Conservation (phyloP, 2,113 vertebrate species). For the Sorex araneus region DNA sequence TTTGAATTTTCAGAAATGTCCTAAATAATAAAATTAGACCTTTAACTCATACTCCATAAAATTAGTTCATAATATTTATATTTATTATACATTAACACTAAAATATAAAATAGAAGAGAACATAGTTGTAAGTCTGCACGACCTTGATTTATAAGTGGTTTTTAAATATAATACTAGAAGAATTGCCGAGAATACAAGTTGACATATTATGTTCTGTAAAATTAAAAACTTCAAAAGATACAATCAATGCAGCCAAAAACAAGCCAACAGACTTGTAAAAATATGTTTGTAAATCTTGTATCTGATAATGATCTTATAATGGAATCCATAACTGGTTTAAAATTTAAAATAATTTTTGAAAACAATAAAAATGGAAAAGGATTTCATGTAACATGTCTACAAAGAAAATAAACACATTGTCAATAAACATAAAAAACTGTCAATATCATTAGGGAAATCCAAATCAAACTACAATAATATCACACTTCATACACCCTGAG, state of each 20-base stretch:
- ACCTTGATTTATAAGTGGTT: neutral
- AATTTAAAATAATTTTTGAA: neutral
- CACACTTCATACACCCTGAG: neutral
- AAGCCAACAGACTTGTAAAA: neutral
- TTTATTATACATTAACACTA: too few species aligned
- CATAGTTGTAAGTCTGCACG: neutral
- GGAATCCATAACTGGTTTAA: neutral
- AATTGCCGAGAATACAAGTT: neutral
- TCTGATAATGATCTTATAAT: neutral
- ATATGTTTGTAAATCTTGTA: neutral
- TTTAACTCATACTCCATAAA: too few species aligned
- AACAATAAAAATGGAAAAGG: accelerated
- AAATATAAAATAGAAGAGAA: neutral
- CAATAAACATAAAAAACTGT: neutral
- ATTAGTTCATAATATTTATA: too few species aligned
- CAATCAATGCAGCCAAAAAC: neutral
- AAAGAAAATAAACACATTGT: neutral
- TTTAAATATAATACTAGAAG: neutral
- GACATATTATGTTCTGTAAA: neutral
- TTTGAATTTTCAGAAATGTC: too few species aligned
- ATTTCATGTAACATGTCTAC: neutral
- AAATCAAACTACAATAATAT: neutral
- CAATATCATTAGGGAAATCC: neutral
- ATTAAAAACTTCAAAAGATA: neutral
- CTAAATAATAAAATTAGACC: too few species aligned